Evolutionary conservation across 2,113 vertebrate genomes (phyloP).

Genomic region (Psettodes erumei): DNA sequence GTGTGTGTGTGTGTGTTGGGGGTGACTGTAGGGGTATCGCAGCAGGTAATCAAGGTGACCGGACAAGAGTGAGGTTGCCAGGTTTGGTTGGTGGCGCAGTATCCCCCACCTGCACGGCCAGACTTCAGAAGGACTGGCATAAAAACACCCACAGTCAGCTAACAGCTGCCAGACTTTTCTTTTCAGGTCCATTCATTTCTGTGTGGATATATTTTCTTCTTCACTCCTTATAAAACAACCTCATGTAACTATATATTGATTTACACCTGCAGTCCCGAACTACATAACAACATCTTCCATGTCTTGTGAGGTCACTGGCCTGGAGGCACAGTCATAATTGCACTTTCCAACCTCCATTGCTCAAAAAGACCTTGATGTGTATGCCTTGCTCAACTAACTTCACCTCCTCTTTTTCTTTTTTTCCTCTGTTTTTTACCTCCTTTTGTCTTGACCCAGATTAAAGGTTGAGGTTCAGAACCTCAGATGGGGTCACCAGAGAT

Average conservation of each 20-base stretch:
- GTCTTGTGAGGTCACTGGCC: not conserved
- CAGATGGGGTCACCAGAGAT: not conserved
- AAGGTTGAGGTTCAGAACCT: not conserved
- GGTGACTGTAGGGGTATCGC: slow-evolving; percentile 45
- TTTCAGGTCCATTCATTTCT: not conserved
- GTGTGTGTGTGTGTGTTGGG: not conserved
- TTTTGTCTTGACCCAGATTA: not conserved
- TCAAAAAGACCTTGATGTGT: slow-evolving; percentile 9
- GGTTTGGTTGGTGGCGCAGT: slow-evolving; percentile 53
- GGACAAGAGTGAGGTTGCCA: slow-evolving; percentile 58
- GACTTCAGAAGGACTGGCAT: slow-evolving; percentile 60
- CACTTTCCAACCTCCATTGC: not conserved
- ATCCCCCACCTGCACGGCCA: slow-evolving; percentile 38
- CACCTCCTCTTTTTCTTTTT: not conserved
- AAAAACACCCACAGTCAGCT: slow-evolving; percentile 10
- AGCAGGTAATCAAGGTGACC: slow-evolving; percentile 75
- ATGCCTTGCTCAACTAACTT: slow-evolving; percentile 5
- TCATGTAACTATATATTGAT: not conserved
- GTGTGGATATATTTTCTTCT: not conserved
- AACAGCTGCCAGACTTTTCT: slow-evolving; percentile 25
- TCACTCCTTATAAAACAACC: not conserved
- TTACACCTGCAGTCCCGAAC: too few species aligned
- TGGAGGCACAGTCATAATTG: not conserved
- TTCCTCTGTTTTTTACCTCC: slow-evolving; percentile 1
- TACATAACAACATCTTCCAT: not conserved